These are phyloP conservation scores for Telmatherina bonti DNA, from an alignment of 2,797 vertebrate genomes.

Conservation along the genomic window DNA sequence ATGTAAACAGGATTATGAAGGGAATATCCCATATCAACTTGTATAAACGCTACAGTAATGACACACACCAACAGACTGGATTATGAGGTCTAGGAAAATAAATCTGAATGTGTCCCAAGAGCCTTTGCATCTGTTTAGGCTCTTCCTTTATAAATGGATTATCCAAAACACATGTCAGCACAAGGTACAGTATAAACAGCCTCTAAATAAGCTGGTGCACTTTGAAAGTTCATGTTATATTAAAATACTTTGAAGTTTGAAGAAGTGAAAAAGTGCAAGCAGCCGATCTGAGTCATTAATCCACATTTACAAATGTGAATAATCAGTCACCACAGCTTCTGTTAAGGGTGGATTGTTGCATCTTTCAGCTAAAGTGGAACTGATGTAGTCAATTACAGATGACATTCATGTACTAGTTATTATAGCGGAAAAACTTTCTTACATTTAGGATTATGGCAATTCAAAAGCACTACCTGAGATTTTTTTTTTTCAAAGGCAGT, in stretches of 20 bases:
- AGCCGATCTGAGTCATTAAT: not conserved
- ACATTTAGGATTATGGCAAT: not conserved
- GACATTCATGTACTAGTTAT: not conserved
- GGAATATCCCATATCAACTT: not conserved
- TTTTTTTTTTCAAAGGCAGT: not conserved
- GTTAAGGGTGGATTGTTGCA: not conserved
- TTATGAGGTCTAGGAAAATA: not conserved
- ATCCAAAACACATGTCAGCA: not conserved
- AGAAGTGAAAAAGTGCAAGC: not conserved
- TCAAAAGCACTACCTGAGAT: not conserved
- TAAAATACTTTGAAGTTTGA: not conserved
- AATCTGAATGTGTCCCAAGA: not conserved
- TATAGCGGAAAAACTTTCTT: not conserved
- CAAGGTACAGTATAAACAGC: not conserved
- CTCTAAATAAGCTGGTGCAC: not conserved
- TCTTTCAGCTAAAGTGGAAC: not conserved
- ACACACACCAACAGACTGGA: not conserved
- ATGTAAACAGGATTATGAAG: not conserved
- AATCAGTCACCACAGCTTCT: not conserved
- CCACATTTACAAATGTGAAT: not conserved
- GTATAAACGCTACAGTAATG: not conserved
- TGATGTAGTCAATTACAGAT: not conserved
- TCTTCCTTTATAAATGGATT: conserved; percentile 9
- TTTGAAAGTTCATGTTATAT: not conserved
- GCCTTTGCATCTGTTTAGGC: conserved; percentile 7